phyloP scores from a whole-genome alignment of 2,113 vertebrate genomes.

The Psephotus haematonotus region DNA sequence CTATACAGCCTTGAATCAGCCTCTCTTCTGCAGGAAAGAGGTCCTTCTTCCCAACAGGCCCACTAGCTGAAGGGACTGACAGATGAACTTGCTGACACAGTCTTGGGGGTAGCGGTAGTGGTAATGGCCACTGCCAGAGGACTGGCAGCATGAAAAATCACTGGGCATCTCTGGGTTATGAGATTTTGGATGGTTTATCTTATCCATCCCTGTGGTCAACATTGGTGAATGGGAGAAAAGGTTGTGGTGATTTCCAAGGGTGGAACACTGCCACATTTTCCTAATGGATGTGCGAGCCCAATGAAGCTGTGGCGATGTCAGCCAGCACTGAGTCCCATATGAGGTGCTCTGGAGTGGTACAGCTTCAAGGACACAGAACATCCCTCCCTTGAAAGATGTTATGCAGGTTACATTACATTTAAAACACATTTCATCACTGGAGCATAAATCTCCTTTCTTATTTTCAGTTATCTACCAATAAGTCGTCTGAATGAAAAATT shows the following conservation, averaged over 20 bases:
- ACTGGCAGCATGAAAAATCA: not conserved
- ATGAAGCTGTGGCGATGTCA: not conserved
- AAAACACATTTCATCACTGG: not conserved
- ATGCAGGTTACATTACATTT: not conserved
- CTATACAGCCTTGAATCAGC: not conserved
- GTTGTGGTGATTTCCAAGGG: not conserved
- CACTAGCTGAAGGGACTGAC: not conserved
- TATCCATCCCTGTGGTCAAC: not conserved
- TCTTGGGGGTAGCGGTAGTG: not conserved
- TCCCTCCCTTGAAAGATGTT: not conserved
- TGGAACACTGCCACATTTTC: not conserved
- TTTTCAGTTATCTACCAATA: not conserved
- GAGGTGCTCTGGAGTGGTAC: not conserved
- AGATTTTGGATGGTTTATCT: not conserved
- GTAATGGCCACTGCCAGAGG: not conserved
- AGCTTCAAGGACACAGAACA: not conserved
- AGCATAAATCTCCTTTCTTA: not conserved
- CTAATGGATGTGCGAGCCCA: fast-evolving
- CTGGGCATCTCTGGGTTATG: not conserved
- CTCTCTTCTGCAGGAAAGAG: not conserved
- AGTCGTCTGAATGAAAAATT: not conserved
- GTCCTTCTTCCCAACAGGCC: not conserved
- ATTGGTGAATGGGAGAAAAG: not conserved
- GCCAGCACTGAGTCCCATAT: fast-evolving
- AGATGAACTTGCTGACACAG: not conserved